phyloP scores from a whole-genome alignment of 2,113 vertebrate genomes.

The Cyanoderma ruficeps region DNA sequence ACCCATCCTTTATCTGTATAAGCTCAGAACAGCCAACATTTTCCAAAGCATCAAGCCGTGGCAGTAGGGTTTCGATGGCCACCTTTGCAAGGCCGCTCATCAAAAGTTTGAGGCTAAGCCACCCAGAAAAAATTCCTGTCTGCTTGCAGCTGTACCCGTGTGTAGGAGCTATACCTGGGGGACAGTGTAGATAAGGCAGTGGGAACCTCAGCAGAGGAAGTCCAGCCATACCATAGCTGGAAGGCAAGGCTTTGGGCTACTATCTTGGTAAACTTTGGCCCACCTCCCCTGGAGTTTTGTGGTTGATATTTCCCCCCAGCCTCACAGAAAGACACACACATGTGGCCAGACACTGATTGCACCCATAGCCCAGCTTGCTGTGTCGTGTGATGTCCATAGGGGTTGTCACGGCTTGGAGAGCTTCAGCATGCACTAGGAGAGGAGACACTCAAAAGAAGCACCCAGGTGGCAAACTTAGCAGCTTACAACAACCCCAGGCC shows the following conservation, averaged over 20 bases:
- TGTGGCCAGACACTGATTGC: not conserved
- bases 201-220: not conserved
- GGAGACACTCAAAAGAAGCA: not conserved
- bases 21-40: not conserved
- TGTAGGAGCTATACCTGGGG: not conserved
- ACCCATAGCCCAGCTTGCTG: not conserved
- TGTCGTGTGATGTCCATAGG: fast-evolving
- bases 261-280: not conserved
- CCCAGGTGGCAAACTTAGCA: not conserved
- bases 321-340: not conserved
- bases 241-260: not conserved
- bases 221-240: fast-evolving
- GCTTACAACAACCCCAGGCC: not conserved
- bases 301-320: not conserved
- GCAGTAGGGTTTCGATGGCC: not conserved
- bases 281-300: not conserved
- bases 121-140: not conserved
- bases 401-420: fast-evolving
- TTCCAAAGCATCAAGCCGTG: not conserved
- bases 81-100: not conserved
- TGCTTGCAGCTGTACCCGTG: fast-evolving
- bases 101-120: not conserved
- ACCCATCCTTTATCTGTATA: fast-evolving
- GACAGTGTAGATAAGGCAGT: not conserved
- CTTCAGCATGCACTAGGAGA: not conserved